A percentile compares a stretch with the other conserved stretches of the same genome.
These are phyloP conservation scores for Aphelenchoides fujianensis DNA, from an alignment of 1,140 invertebrate species.

Conservation along the genomic window DNA sequence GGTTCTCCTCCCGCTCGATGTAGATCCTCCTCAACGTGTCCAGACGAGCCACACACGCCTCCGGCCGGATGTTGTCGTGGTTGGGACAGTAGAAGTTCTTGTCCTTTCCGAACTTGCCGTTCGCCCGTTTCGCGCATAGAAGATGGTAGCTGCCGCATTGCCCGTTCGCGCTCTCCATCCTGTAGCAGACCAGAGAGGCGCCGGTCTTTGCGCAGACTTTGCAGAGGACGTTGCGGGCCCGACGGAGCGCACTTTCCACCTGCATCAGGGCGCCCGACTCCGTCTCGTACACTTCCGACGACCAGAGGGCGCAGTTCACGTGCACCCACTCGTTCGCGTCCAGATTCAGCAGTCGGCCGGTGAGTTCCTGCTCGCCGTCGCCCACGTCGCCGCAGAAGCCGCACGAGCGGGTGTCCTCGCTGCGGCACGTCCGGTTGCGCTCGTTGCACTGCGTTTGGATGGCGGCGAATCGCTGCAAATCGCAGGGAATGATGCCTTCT, in stretches of 20 bases:
- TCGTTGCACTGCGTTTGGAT: conserved; percentile 66
- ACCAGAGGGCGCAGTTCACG: conserved; percentile 98
- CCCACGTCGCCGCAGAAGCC: conserved; percentile 86
- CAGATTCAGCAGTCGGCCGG: conserved; percentile 85
- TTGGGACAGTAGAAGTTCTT: conserved; percentile 81
- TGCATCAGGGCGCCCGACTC: conserved; percentile 92
- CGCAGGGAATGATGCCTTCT: conserved; percentile 15
- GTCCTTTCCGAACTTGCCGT: conserved; percentile 51
- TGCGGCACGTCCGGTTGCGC: conserved; percentile 66
- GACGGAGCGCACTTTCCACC: conserved; percentile 81
- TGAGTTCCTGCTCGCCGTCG: conserved; percentile 82
- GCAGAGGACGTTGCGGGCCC: conserved; percentile 75
- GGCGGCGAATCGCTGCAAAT: conserved; percentile 80
- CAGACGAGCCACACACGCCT: conserved; percentile 76
- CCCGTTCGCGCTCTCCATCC: conserved; percentile 35
- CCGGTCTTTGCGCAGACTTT: conserved; percentile 70
- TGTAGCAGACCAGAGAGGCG: conserved; percentile 81
- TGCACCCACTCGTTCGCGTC: conserved; percentile 99
- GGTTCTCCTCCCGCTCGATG: conserved; percentile 91
- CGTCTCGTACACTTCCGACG: conserved; percentile 92
- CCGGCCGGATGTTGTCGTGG: conserved; percentile 56
- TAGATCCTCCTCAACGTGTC: conserved; percentile 84
- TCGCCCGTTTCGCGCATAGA: conserved; percentile 31
- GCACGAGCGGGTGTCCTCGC: conserved; percentile 76
- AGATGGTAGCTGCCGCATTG: conserved; percentile 37